These are phyloP conservation scores for Encarsia formosa DNA, from an alignment of 2,888 invertebrate genomes.

Conservation along the genomic window DNA sequence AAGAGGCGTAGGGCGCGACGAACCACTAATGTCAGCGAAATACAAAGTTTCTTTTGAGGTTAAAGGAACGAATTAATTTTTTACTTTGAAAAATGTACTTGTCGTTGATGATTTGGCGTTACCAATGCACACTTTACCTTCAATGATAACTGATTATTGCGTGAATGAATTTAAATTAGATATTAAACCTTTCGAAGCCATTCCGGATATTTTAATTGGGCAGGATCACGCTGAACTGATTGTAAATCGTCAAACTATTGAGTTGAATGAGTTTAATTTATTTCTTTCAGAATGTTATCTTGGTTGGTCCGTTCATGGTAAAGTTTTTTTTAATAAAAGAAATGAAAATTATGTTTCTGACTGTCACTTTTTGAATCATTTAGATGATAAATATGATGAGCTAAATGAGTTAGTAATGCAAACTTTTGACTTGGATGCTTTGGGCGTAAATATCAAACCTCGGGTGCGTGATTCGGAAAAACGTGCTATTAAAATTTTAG, in stretches of 20 bases:
- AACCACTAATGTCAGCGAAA: not conserved
- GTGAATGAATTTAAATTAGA: not conserved
- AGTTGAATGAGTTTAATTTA: not conserved
- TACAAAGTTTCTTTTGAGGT: not conserved
- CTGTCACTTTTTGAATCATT: too few relatives aligned
- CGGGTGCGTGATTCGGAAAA: too few relatives aligned
- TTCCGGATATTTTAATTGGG: not conserved
- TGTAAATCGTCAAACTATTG: not conserved
- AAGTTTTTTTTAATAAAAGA: too few relatives aligned
- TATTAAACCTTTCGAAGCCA: not conserved
- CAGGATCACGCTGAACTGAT: not conserved
- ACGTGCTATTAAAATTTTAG: not conserved
- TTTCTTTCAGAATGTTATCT: not conserved
- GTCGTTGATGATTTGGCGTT: not conserved
- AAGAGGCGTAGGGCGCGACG: not conserved
- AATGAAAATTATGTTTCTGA: too few relatives aligned
- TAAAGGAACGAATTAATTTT: not conserved
- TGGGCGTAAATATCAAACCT: too few relatives aligned
- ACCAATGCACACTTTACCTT: not conserved
- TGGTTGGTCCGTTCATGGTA: constrained; percentile 3
- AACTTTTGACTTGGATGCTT: too few relatives aligned
- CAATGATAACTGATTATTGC: not conserved
- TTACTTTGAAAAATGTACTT: not conserved
- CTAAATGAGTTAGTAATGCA: too few relatives aligned
- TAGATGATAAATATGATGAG: too few relatives aligned